Evolutionary conservation across 2,113 vertebrate species (phyloP), one percentile per base, ranked within the genome.

Genomic region (Corythornis vintsioides): DNA sequence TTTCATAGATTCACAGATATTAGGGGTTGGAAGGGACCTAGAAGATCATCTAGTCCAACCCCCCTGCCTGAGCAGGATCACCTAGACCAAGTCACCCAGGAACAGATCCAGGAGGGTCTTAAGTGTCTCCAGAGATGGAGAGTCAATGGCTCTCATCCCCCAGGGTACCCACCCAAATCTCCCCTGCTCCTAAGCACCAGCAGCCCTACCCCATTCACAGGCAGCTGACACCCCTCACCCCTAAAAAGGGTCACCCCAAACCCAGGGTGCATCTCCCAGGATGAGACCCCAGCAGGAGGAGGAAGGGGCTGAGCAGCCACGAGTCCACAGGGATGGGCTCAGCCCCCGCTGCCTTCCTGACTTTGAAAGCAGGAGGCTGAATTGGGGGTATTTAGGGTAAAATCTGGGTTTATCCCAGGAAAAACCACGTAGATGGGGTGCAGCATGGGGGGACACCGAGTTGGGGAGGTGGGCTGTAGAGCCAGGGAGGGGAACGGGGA

Each of bases 361-460:
- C 59, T 35, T 5, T 3, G 28, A 35, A 21, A 56, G 29, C 28
- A 20, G 29, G 1, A 7, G 42, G 47, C 9, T 43, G 74, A 71
- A 74, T 6, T 43, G 4, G 60, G 47, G 60, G 57, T 17, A 16
- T 74, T 71, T 14, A 31, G 55, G 61, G 61, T 50, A 63, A 61
- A 15, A 38, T 16, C 7, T 5, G 35, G 10, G 19, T 31, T 82
- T 31, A 52, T 38, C n/a, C 40, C 76, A 18, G n/a, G 35, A 75
- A 14, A 13, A 13, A 4, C 67, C 42, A 17, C 33, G 11, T n/a
- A 31, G 47, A 28, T 0, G 6, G 31, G 29, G 45, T 20, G 22
- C 2, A 0, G 3, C 25, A 2, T 1, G 15, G 9, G 16, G 29
- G 24, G 16, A 7, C 7, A 29, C 29, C 10, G 0, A 2, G 1